Conservation (phyloP, 2,797 vertebrate species). For the Galago senegalensis region DNA sequence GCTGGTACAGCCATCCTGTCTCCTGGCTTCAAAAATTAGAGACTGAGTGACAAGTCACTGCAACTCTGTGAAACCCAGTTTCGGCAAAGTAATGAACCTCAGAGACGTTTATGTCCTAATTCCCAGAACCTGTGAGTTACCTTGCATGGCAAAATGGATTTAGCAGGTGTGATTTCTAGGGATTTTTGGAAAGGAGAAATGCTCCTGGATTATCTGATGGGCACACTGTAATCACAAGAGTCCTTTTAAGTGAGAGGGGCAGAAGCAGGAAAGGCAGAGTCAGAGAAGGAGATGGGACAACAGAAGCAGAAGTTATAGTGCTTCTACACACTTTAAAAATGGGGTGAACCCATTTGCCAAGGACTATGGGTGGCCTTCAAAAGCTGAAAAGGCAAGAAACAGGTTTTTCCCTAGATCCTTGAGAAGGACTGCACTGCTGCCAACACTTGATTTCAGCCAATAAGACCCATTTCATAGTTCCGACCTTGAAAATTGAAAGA, state of each 20-base stretch:
- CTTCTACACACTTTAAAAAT: neutral
- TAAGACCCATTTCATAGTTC: neutral
- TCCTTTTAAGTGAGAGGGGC: neutral
- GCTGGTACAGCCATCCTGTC: neutral
- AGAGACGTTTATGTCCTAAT: neutral
- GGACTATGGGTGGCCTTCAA: neutral
- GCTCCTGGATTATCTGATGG: neutral
- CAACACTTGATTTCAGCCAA: neutral
- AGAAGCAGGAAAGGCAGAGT: neutral
- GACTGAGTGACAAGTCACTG: neutral
- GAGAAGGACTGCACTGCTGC: neutral
- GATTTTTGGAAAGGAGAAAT: neutral
- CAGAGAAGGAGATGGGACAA: neutral
- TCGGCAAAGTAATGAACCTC: neutral
- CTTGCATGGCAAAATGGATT: neutral
- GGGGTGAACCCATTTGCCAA: neutral
- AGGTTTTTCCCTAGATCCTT: neutral
- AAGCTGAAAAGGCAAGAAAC: neutral
- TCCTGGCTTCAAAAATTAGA: constrained; percentile 3
- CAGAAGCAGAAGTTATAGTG: neutral
- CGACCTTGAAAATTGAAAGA: neutral
- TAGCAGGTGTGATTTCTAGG: neutral
- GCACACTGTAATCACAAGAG: neutral
- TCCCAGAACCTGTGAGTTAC: fast-evolving
- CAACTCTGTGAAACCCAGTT: neutral